Conservation (phyloP, 2,113 vertebrate genomes). For the Pollimyrus isidori region DNA sequence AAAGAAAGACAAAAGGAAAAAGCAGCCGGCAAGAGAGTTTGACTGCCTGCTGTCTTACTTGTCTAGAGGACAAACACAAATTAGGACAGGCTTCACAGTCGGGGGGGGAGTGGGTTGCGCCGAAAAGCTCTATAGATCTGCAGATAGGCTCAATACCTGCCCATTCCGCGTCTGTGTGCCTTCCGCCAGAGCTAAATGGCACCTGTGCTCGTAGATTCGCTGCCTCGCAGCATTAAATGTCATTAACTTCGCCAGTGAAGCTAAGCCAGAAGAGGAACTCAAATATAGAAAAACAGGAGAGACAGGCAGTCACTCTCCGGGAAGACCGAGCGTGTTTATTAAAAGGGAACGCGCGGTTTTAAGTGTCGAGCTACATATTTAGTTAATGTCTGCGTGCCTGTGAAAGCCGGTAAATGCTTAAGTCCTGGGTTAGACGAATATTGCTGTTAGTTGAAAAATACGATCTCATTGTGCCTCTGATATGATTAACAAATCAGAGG, state of each 20-base stretch:
- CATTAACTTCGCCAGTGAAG: background rate
- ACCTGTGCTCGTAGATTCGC: background rate
- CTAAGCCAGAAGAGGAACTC: background rate
- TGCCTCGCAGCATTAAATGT: constrained; percentile 7
- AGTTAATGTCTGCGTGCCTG: background rate
- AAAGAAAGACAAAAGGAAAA: background rate
- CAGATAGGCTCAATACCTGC: background rate
- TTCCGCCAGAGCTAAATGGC: background rate
- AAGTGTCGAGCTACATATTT: background rate
- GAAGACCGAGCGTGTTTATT: background rate
- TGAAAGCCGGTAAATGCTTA: background rate
- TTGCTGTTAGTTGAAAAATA: background rate
- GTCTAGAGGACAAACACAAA: constrained; percentile 3
- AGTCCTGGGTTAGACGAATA: background rate
- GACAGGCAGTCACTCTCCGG: background rate
- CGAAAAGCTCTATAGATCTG: background rate
- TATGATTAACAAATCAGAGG: background rate
- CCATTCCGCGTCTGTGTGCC: background rate
- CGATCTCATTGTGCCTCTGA: background rate
- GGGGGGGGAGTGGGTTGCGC: background rate
- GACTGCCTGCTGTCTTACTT: background rate
- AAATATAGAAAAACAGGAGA: background rate
- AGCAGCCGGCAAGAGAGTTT: background rate
- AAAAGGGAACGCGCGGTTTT: background rate
- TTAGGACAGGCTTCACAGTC: background rate